phyloP scores from a whole-genome alignment of 2,888 invertebrate species.

The Chrysolina americana region DNA sequence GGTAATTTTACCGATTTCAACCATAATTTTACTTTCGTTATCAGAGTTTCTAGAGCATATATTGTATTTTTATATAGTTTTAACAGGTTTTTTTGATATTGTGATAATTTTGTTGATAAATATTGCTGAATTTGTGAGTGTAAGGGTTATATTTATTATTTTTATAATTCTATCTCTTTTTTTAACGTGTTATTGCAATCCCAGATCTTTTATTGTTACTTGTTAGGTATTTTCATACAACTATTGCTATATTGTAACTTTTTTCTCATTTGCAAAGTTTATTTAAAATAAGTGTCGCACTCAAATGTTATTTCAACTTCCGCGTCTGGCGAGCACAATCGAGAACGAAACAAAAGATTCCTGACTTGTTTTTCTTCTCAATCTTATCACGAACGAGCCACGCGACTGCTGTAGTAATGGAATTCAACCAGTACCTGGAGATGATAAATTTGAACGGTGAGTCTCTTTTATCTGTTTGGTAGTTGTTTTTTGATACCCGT shows the following conservation, averaged over 20 bases:
- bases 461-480: conserved; percentile 48
- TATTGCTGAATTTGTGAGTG: not conserved
- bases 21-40: not conserved
- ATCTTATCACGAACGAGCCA: conserved; percentile 45
- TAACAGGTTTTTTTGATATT: not conserved
- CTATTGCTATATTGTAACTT: not conserved
- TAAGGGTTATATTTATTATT: not conserved
- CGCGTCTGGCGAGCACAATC: not conserved
- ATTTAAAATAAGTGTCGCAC: not conserved
- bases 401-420: conserved; percentile 48
- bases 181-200: not conserved
- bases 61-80: not conserved
- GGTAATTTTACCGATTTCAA: not conserved
- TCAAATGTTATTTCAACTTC: conserved; percentile 13
- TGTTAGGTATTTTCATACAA: not conserved
- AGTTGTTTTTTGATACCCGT: conserved; percentile 43
- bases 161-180: not conserved
- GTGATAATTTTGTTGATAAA: not conserved
- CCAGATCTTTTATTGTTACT: not conserved
- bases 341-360: conserved; percentile 6
- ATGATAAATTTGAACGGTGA: conserved; percentile 47
- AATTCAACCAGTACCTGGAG: conserved; percentile 47
- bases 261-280: not conserved
- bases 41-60: too few species aligned
- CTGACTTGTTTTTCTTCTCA: conserved; percentile 22